Percentiles rank a stretch among this genome's conserved stretches.
These are phyloP conservation scores for Pterois miles DNA, from an alignment of 2,797 vertebrate species.

Conservation along the genomic window DNA sequence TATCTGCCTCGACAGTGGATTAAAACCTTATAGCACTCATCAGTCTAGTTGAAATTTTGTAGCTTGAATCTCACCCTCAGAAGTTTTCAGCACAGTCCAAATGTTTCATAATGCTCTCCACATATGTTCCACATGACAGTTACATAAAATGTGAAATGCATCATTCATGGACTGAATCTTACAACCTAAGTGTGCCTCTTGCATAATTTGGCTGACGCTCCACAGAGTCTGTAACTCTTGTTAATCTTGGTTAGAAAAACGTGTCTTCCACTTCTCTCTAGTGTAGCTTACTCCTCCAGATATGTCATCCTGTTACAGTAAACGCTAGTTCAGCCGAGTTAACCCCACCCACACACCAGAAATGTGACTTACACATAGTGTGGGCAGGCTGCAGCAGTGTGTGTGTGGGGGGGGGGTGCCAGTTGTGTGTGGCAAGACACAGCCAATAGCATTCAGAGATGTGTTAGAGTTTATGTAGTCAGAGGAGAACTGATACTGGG, in stretches of 20 bases:
- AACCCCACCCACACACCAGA: constrained; percentile 71
- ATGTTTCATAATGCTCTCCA: constrained; percentile 10
- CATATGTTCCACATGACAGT: constrained; percentile 12
- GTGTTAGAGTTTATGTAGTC: constrained; percentile 69
- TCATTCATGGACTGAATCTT: background rate
- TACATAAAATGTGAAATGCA: constrained; percentile 1
- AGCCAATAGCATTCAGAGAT: constrained; percentile 65
- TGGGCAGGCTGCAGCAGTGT: constrained; percentile 51
- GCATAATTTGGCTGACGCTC: constrained; percentile 21
- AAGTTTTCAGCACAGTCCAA: background rate
- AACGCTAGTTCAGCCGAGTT: constrained; percentile 66
- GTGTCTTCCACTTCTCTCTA: constrained; percentile 46
- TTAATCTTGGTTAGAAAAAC: constrained; percentile 47
- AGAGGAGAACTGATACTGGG: constrained; percentile 60
- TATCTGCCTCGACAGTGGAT: constrained; percentile 5
- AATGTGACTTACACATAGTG: constrained; percentile 69
- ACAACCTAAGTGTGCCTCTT: constrained; percentile 11
- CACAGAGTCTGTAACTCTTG: constrained; percentile 12
- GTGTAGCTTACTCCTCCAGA: constrained; percentile 57
- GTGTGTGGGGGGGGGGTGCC: background rate
- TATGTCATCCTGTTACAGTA: constrained; percentile 72
- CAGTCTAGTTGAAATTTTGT: constrained; percentile 22
- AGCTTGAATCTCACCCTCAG: background rate
- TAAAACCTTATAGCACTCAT: constrained; percentile 14
- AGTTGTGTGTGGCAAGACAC: constrained; percentile 46